Percentiles rank a stretch among this genome's conserved stretches.
phyloP scores from a whole-genome alignment of 2,888 invertebrate genomes.

The Oxycera nigricornis region DNA sequence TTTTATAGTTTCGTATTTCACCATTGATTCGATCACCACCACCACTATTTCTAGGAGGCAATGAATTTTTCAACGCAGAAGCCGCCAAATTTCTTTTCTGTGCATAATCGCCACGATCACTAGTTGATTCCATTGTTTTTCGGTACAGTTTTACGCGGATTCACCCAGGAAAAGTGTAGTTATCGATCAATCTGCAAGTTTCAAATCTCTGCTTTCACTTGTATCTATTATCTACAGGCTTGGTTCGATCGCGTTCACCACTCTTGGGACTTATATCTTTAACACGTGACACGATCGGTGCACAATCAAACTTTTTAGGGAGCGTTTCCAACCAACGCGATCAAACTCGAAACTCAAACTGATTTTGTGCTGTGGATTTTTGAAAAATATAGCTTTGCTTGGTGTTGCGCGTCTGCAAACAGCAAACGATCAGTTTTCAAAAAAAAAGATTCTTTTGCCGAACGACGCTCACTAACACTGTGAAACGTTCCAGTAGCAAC shows the following conservation, averaged over 20 bases:
- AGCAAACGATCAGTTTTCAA: not conserved
- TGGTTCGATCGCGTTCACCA: not conserved
- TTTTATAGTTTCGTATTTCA: constrained; percentile 32
- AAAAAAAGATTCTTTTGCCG: not conserved
- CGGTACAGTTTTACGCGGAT: not conserved
- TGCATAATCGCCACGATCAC: constrained; percentile 23
- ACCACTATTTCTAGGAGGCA: not conserved
- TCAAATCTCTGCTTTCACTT: not conserved
- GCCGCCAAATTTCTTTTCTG: not conserved
- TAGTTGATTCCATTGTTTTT: constrained; percentile 33
- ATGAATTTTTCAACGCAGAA: constrained; percentile 1
- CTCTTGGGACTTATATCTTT: not conserved
- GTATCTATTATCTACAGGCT: not conserved
- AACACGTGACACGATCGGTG: constrained; percentile 9
- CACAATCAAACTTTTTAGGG: not conserved
- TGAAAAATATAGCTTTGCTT: constrained; percentile 14
- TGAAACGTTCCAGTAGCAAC: too few relatives aligned
- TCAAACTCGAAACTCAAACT: constrained; percentile 3
- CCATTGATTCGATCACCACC: not conserved
- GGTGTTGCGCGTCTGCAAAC: not conserved
- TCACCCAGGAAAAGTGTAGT: not conserved
- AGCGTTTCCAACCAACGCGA: not conserved
- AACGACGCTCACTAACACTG: not conserved
- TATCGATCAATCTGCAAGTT: not conserved
- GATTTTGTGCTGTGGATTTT: not conserved